Evolutionary conservation across 2,113 vertebrate species (phyloP).

Genomic region (Speoplatyrhinus poulsoni): DNA sequence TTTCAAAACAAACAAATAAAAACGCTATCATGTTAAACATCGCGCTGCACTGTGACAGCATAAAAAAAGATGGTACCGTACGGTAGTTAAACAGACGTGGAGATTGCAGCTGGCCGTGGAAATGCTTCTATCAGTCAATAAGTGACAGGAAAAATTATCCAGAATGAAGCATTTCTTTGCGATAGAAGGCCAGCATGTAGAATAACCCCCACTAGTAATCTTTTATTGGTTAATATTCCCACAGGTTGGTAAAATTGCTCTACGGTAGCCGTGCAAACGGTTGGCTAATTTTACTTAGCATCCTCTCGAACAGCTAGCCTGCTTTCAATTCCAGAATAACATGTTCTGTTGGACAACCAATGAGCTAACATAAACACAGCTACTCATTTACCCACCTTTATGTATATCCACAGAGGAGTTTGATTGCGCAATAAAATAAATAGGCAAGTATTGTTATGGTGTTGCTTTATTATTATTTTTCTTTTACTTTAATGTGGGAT

Average conservation of each 20-base stretch:
- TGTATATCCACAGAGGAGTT: conserved; percentile 71
- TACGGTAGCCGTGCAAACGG: conserved; percentile 46
- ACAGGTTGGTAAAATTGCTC: conserved; percentile 31
- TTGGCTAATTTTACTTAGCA: conserved; percentile 40
- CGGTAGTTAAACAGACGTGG: not conserved
- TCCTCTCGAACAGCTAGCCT: conserved; percentile 31
- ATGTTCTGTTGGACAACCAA: conserved; percentile 48
- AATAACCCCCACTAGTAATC: too few species aligned
- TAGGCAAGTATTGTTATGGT: conserved; percentile 58
- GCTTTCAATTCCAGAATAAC: conserved; percentile 29
- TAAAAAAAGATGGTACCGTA: not conserved
- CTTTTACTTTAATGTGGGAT: conserved; percentile 69
- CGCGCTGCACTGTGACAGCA: not conserved
- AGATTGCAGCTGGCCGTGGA: not conserved
- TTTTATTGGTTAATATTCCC: not conserved
- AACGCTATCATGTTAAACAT: not conserved
- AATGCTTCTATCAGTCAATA: too few species aligned
- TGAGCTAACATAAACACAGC: conserved; percentile 1
- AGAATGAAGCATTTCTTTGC: not conserved
- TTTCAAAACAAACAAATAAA: too few species aligned
- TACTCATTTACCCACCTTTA: conserved; percentile 67
- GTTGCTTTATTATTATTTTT: conserved; percentile 67
- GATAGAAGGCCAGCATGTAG: not conserved
- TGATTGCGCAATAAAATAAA: conserved; percentile 48
- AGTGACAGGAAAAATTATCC: not conserved